Percentiles rank a stretch among this genome's conserved stretches.
phyloP scores from a whole-genome alignment of 2,113 vertebrate genomes.

The Melospiza melodia region DNA sequence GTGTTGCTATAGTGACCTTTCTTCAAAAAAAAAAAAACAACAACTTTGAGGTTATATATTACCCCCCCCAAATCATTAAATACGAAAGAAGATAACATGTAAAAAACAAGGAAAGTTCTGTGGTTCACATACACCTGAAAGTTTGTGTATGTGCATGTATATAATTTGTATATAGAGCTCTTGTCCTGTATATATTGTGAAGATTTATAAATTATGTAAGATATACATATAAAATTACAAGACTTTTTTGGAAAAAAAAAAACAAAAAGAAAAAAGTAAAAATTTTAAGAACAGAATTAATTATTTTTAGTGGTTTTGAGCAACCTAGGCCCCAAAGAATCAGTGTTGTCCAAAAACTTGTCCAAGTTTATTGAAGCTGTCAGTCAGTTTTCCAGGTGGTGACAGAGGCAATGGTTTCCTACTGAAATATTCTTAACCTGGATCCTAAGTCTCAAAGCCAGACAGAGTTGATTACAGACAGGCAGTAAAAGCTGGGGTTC shows the following conservation, averaged over 20 bases:
- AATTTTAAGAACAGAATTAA: not conserved
- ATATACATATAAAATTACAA: not conserved
- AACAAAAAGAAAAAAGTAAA: not conserved
- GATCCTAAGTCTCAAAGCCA: not conserved
- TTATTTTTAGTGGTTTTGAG: not conserved
- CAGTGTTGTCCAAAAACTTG: not conserved
- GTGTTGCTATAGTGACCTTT: not conserved
- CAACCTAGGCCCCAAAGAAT: not conserved
- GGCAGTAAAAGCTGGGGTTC: not conserved
- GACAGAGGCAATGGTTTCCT: not conserved
- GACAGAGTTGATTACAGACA: not conserved
- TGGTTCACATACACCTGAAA: not conserved
- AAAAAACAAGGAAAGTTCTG: not conserved
- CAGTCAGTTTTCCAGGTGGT: not conserved
- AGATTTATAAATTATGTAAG: not conserved
- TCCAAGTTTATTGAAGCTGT: not conserved
- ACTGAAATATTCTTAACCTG: not conserved
- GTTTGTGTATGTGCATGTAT: not conserved
- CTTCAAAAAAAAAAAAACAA: not conserved
- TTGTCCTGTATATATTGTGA: not conserved
- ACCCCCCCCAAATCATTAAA: not conserved
- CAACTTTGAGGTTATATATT: not conserved
- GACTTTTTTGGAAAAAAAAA: not conserved
- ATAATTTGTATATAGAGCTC: not conserved
- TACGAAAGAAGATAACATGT: not conserved